Conservation (phyloP, 2,888 invertebrate species). For the Malachius bipustulatus region DNA sequence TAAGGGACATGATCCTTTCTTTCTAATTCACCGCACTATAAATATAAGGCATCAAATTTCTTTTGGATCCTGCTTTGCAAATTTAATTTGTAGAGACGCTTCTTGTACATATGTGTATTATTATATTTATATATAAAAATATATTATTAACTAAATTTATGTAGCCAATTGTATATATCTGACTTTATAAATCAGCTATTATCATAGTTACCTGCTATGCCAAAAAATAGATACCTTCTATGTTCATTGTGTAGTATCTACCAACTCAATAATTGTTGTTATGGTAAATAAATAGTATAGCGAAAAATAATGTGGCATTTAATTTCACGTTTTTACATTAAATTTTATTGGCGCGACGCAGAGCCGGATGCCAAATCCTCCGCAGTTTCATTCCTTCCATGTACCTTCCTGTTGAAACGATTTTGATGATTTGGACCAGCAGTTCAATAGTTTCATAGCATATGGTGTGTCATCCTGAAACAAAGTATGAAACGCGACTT, state of each 20-base stretch:
- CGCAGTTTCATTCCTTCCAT: too few relatives aligned
- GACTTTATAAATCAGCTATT: constrained; percentile 23
- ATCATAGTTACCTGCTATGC: constrained; percentile 32
- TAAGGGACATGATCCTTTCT: too few relatives aligned
- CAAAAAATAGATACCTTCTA: constrained; percentile 28
- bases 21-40: too few relatives aligned
- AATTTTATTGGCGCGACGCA: too few relatives aligned
- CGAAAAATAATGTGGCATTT: too few relatives aligned
- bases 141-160: constrained; percentile 22
- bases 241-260: constrained; percentile 37
- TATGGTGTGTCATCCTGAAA: too few relatives aligned
- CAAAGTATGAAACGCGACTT: too few relatives aligned
- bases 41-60: not conserved
- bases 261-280: constrained; percentile 34
- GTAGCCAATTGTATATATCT: constrained; percentile 28
- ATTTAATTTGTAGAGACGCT: constrained; percentile 15
- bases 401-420: too few relatives aligned
- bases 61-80: constrained; percentile 10
- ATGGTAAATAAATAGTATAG: constrained; percentile 32
- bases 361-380: too few relatives aligned
- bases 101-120: constrained; percentile 18
- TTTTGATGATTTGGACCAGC: too few relatives aligned
- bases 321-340: too few relatives aligned
- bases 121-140: constrained; percentile 15
- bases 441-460: too few relatives aligned